Base-by-base conservation (phyloP, 1,140 invertebrate species). In the Aphis craccivora region DNA sequence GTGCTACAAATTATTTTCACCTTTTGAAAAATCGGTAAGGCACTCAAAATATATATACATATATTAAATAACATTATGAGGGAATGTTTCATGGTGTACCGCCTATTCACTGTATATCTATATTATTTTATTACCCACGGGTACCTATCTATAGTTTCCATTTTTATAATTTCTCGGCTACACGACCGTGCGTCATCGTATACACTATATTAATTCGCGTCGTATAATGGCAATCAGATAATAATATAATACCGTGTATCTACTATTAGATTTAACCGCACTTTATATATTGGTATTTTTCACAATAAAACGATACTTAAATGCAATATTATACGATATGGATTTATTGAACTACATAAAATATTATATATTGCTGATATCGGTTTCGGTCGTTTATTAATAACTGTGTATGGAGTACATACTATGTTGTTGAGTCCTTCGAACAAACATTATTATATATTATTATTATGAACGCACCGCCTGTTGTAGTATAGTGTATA, bases 191-290 rank as follows among this genome's bases (percentile, higher is more conserved):
- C 60, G 14, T 76, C 4, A n/a, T 35, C 60, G 60, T n/a, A 30
- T 18, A 76, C 60, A 30, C 30, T n/a, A n/a, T 76, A n/a, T 35
- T 76, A n/a, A 76, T 76, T 76, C 60, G 60, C 30, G n/a, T 76
- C 60, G 14, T 76, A 76, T 76, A 76, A 76, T 76, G 60, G 18
- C 14, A 76, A 76, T 76, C 60, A 76, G 60, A 76, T 76, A 76
- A 76, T 76, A n/a, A 76, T 76, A 76, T n/a, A 76, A 76, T 76
- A 76, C n/a, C 60, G n/a, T 76, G 60, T 76, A 76, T 76, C 60
- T 76, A n/a, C 60, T 76, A 40, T 40, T n/a, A 30, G 30, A 76
- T 76, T 76, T 76, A 76, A 76, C 60, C 30, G 14, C 60, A 5
- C 60, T 3, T 18, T 76, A 76, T 76, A 76, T 76, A 76, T 67